Conservation (phyloP, 2,888 invertebrate species). For the Lottia gigantea region DNA sequence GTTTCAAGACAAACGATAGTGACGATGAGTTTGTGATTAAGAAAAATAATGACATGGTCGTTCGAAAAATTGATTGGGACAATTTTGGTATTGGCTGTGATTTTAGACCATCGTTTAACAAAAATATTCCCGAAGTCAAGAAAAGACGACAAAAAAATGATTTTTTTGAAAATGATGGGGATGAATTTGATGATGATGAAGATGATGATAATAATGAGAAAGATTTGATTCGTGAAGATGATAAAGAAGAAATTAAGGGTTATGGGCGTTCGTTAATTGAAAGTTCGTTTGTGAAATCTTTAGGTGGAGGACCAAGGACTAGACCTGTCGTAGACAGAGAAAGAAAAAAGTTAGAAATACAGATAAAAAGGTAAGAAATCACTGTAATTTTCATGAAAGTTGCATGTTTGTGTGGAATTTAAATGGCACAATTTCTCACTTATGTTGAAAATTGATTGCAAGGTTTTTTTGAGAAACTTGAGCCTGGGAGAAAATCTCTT, state of each 20-base stretch:
- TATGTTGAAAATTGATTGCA: too few relatives aligned
- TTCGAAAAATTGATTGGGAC: slow-evolving; percentile 41
- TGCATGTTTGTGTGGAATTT: too few relatives aligned
- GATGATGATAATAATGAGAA: slow-evolving; percentile 13
- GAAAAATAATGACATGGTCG: slow-evolving; percentile 40
- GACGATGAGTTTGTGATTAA: slow-evolving; percentile 22
- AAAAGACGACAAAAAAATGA: slow-evolving; percentile 31
- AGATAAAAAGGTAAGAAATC: background rate
- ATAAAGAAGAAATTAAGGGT: slow-evolving; percentile 3
- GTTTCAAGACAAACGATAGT: slow-evolving; percentile 10
- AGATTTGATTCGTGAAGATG: slow-evolving; percentile 14
- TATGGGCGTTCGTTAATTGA: slow-evolving; percentile 2
- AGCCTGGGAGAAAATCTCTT: too few relatives aligned
- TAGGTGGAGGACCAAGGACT: background rate
- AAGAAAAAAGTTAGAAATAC: background rate
- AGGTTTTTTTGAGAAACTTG: too few relatives aligned
- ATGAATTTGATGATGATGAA: slow-evolving; percentile 15
- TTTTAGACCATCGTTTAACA: slow-evolving; percentile 13
- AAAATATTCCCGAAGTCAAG: slow-evolving; percentile 6
- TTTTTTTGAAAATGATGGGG: slow-evolving; percentile 31
- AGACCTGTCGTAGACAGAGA: background rate
- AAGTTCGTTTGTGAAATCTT: background rate
- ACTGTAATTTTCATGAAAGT: too few relatives aligned
- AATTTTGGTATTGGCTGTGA: slow-evolving; percentile 23
- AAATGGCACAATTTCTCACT: too few relatives aligned